phyloP scores from a whole-genome alignment of 2,113 vertebrate genomes.

The Alexandromys fortis region DNA sequence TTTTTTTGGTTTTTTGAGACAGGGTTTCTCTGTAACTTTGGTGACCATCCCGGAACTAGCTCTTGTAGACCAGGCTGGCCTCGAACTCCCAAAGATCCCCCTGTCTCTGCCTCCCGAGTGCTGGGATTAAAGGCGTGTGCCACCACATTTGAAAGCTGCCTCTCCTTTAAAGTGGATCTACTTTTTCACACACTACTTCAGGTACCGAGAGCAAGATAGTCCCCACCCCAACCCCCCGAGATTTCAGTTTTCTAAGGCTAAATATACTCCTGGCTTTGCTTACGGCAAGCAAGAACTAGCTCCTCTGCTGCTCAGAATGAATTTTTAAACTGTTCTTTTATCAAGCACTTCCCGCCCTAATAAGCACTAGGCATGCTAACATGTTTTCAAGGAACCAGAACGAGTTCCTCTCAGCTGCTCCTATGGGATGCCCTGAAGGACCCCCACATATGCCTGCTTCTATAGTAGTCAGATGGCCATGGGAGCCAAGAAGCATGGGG shows the following conservation, averaged over 20 bases:
- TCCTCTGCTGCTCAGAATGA: conserved; percentile 29
- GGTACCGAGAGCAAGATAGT: neutral
- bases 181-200: neutral
- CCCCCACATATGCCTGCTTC: neutral
- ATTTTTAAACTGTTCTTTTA: conserved; percentile 59
- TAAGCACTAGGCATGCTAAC: neutral
- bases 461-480: neutral
- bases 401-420: neutral
- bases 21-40: no score
- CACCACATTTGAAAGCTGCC: neutral
- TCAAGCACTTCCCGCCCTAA: neutral
- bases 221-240: neutral
- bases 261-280: neutral
- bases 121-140: no score
- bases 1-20: no score
- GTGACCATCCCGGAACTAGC: no score
- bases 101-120: no score
- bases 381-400: neutral
- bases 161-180: neutral
- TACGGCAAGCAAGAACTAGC: neutral
- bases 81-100: no score
- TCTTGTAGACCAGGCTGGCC: no score
- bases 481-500: neutral
- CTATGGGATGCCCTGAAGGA: neutral
- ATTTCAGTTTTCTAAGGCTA: conserved; percentile 36